phyloP scores from a whole-genome alignment of 2,797 vertebrate genomes.

The Thamnophis elegans region DNA sequence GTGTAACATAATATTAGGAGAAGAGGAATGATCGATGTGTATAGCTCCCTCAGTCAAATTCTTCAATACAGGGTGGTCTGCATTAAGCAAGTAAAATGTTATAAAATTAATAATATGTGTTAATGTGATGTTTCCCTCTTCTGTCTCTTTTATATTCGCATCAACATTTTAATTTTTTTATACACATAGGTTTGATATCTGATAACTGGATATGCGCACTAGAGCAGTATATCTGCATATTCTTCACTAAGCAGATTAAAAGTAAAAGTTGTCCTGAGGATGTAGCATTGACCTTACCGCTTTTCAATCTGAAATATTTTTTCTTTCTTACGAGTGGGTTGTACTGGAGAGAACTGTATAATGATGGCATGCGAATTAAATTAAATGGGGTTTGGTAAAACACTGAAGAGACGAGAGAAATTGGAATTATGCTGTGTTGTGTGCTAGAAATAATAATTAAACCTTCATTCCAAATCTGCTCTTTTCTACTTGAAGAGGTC shows the following conservation, averaged over 20 bases:
- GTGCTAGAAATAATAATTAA: conserved; percentile 21
- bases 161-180: neutral
- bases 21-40: neutral
- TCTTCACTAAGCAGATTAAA: conserved; percentile 2
- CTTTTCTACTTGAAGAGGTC: conserved; percentile 16
- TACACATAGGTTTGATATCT: neutral
- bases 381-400: conserved; percentile 28
- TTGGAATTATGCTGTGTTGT: conserved; percentile 19
- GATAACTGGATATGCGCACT: neutral
- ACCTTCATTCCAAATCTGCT: conserved; percentile 35
- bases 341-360: conserved; percentile 15
- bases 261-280: neutral
- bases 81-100: neutral
- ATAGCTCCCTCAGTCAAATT: neutral
- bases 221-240: neutral
- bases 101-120: neutral
- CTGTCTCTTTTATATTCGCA: neutral
- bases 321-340: neutral
- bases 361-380: conserved; percentile 10
- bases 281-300: neutral
- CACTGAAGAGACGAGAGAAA: neutral
- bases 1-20: neutral
- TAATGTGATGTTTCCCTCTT: neutral
- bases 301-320: neutral
- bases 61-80: neutral